Percentiles rank a stretch among this genome's conserved stretches.
These are phyloP conservation scores for Poecilia velifera DNA, from an alignment of 2,797 vertebrate species.

Conservation along the genomic window DNA sequence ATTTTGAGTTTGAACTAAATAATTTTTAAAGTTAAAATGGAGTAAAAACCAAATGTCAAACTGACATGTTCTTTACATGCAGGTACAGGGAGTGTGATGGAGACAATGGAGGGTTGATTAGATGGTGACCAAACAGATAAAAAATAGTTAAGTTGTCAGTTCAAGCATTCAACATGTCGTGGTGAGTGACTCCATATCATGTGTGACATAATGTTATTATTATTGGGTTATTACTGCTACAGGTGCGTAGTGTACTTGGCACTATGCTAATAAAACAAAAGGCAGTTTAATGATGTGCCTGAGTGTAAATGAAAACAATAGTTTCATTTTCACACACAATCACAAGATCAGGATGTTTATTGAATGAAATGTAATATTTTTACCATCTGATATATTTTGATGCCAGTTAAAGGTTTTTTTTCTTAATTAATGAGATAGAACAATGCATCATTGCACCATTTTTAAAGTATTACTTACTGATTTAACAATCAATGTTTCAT, in stretches of 20 bases:
- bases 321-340: neutral
- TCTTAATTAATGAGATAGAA: neutral
- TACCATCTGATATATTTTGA: neutral
- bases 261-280: neutral
- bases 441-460: neutral
- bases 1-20: too few relatives aligned
- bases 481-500: neutral
- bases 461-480: neutral
- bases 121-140: neutral
- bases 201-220: neutral
- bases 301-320: neutral
- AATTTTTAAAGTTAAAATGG: too few relatives aligned
- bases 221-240: neutral
- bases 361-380: neutral
- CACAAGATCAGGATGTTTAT: neutral
- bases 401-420: neutral
- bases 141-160: neutral
- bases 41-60: neutral
- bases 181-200: neutral
- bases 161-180: neutral
- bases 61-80: neutral
- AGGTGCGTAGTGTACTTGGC: neutral
- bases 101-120: neutral
- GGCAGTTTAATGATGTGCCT: neutral
- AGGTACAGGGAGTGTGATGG: neutral